These are phyloP conservation scores for Rhodeus uyekii DNA, from an alignment of 2,797 vertebrate species.

Conservation along the genomic window DNA sequence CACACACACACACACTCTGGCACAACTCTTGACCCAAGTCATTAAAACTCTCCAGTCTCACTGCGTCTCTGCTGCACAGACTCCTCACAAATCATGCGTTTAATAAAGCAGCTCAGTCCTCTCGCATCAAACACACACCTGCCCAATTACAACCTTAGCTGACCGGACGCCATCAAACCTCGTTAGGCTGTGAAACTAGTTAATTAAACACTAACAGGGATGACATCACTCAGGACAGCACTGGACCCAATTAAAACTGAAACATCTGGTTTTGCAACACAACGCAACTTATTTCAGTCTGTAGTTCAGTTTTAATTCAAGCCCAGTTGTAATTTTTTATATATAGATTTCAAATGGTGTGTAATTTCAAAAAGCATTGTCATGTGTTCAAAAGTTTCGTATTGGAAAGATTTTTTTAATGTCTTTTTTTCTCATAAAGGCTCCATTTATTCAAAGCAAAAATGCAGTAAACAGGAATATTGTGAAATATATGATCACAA, in stretches of 20 bases:
- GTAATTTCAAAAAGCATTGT: background rate
- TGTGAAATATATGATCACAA: too few relatives aligned
- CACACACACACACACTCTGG: background rate
- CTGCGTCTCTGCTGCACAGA: background rate
- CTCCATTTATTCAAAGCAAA: too few relatives aligned
- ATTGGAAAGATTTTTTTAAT: too few relatives aligned
- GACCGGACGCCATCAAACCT: background rate
- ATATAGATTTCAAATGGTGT: too few relatives aligned
- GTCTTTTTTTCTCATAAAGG: too few relatives aligned
- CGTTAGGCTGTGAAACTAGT: constrained; percentile 3
- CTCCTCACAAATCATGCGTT: background rate
- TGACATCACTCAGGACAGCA: background rate
- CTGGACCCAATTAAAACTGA: constrained; percentile 14
- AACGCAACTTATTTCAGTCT: background rate
- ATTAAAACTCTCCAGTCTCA: constrained; percentile 11
- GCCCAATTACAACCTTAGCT: background rate
- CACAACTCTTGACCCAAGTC: background rate
- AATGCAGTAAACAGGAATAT: too few relatives aligned
- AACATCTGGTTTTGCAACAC: background rate
- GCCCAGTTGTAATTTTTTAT: background rate
- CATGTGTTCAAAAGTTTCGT: too few relatives aligned
- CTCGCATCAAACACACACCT: constrained; percentile 17
- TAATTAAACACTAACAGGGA: background rate
- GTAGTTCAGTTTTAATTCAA: background rate
- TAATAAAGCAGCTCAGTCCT: constrained; percentile 1